Conservation (phyloP, 2,113 vertebrate genomes). For the Ondatra zibethicus region DNA sequence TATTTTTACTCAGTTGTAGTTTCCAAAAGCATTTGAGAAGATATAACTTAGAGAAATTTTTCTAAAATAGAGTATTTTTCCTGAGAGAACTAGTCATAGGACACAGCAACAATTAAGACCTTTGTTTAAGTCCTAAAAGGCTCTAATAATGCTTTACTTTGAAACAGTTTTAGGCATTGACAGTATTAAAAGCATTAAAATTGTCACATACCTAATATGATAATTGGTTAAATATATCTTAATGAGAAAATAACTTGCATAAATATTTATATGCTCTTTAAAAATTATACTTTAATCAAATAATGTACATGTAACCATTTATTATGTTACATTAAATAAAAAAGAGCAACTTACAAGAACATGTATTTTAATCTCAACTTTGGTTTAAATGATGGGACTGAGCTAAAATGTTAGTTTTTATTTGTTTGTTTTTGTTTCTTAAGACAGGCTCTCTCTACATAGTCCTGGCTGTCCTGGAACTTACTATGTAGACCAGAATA, state of each 20-base stretch:
- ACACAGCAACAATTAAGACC: neutral
- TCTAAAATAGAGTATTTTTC: conserved; percentile 36
- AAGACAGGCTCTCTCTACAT: neutral
- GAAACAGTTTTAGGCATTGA: neutral
- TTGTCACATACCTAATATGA: neutral
- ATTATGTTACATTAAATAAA: neutral
- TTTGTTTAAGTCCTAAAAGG: conserved; percentile 2
- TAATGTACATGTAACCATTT: conserved; percentile 18
- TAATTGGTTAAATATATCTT: neutral
- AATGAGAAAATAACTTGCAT: neutral
- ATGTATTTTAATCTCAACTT: conserved; percentile 22
- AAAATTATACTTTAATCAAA: neutral
- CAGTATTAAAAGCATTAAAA: conserved; percentile 3
- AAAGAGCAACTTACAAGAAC: neutral
- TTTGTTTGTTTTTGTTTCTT: neutral
- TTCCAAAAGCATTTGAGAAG: conserved; percentile 41
- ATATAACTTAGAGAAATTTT: conserved; percentile 18
- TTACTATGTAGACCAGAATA: neutral
- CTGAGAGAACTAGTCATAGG: neutral
- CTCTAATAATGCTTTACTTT: neutral
- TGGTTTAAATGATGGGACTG: conserved; percentile 32
- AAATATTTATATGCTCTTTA: neutral
- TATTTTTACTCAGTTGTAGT: neutral
- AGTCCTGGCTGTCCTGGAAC: neutral
- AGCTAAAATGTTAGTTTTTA: neutral